Evolutionary conservation across 1,140 invertebrate species (phyloP), one percentile per base, ranked within the genome.

Genomic region (Mizuhopecten yessoensis): DNA sequence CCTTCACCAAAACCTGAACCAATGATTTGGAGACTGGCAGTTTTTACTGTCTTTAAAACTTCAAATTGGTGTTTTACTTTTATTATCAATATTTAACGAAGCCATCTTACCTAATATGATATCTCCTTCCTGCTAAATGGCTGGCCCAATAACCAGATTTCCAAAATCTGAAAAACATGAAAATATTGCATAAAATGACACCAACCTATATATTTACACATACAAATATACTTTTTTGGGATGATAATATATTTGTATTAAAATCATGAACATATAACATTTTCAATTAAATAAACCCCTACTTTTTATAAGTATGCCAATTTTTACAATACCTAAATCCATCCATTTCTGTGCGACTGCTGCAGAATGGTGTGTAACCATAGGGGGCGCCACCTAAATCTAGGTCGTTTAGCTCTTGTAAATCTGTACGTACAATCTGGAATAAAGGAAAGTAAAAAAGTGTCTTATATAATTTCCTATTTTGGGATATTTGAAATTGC

Each of bases 351-450:
- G 97, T 98, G 92, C 99, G 97, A 89, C 98, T 99, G 94, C 99
- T 99, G 97, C 99, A 99, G 97, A 99, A 99, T 3, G 99, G 99
- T 5, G 99, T 99, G 95, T 99, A 99, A 20, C 99, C 99, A 96
- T 99, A 99, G 0, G 99, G 99, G 0, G 99, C 99, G n/a, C 99
- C 99, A 91, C 98, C 98, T 86, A 99, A 97, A 97, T 99, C 99
- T 91, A 99, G 97, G 93, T 99, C 98, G 91, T 98, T 98, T 29
- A 99, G 96, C 96, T 99, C 99, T 96, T 99, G 99, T 93, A 99
- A 97, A 97, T 99, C 99, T 23, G 99, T 98, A 94, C 99, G 97
- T 0, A 99, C 99, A 95, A 99, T 99, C 98, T 98, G 90, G 34
- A 91, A 89, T 33, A 86, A 39, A 87, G 89, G 91, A 93, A 34